phyloP scores from a whole-genome alignment of 2,888 invertebrate species.

The Acutogordius australiensis region DNA sequence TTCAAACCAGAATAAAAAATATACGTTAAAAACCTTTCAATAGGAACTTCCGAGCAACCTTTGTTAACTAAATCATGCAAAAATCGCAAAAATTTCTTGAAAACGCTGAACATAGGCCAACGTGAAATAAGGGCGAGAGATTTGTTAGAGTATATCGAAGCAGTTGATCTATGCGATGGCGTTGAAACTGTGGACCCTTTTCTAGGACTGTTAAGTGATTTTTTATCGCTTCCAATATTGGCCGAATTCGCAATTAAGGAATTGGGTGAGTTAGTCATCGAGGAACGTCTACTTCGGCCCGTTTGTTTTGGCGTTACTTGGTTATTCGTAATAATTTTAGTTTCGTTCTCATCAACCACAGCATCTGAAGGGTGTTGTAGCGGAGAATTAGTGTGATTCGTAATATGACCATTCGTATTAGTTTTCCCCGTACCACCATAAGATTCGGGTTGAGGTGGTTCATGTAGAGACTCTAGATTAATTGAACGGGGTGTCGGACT shows the following conservation, averaged over 20 bases:
- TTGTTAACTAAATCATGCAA: slow-evolving; percentile 46
- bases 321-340: not conserved
- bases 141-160: slow-evolving; percentile 34
- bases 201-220: too few species aligned
- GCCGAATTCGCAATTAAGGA: too few species aligned
- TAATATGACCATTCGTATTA: not conserved
- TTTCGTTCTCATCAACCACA: not conserved
- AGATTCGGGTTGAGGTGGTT: too few species aligned
- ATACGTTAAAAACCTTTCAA: slow-evolving; percentile 65
- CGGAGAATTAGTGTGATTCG: not conserved
- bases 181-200: too few species aligned
- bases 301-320: not conserved
- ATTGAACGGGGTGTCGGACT: not conserved
- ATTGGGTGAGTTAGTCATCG: too few species aligned
- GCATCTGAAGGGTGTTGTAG: not conserved
- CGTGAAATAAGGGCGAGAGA: slow-evolving; percentile 72
- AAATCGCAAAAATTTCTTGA: slow-evolving; percentile 66
- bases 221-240: too few species aligned
- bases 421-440: not conserved
- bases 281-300: too few species aligned
- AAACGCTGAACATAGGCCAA: slow-evolving; percentile 92
- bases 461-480: too few species aligned
- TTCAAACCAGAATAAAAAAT: too few species aligned
- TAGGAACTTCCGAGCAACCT: slow-evolving; percentile 49
- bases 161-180: too few species aligned